These are phyloP conservation scores for Luperina testacea DNA, from an alignment of 2,888 invertebrate genomes.

Conservation along the genomic window DNA sequence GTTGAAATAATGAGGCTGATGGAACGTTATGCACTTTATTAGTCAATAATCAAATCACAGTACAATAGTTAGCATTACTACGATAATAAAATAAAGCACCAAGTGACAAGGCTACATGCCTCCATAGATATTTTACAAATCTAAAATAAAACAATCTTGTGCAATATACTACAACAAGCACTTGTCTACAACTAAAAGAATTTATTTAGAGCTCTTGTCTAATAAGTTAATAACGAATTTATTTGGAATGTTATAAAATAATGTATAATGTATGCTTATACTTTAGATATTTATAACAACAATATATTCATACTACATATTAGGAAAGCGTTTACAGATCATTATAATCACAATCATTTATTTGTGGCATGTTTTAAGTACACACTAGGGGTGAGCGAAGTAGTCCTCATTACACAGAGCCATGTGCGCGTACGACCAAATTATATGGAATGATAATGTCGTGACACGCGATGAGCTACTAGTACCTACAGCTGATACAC, in stretches of 20 bases:
- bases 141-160: conserved; percentile 50
- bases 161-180: conserved; percentile 50
- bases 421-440: conserved; percentile 21
- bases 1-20: conserved; percentile 69
- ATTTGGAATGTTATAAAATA: conserved; percentile 11
- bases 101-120: conserved; percentile 42
- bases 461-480: conserved; percentile 1
- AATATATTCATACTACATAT: conserved; percentile 27
- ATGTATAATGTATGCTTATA: conserved; percentile 15
- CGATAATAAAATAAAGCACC: conserved; percentile 64
- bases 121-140: conserved; percentile 29
- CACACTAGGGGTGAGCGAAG: conserved; percentile 58
- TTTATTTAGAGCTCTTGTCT: conserved; percentile 34
- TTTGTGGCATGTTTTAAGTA: conserved; percentile 50
- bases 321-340: conserved; percentile 63
- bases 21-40: conserved; percentile 72
- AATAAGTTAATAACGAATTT: conserved; percentile 28
- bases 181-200: conserved; percentile 39
- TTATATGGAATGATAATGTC: neutral
- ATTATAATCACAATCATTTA: conserved; percentile 65
- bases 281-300: conserved; percentile 21
- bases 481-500: neutral
- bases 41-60: conserved; percentile 63
- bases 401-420: conserved; percentile 68
- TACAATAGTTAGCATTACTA: conserved; percentile 49